A percentile compares a stretch with the other conserved stretches of the same genome.
phyloP scores from a whole-genome alignment of 2,797 vertebrate genomes.

The Sorex maritimensis region DNA sequence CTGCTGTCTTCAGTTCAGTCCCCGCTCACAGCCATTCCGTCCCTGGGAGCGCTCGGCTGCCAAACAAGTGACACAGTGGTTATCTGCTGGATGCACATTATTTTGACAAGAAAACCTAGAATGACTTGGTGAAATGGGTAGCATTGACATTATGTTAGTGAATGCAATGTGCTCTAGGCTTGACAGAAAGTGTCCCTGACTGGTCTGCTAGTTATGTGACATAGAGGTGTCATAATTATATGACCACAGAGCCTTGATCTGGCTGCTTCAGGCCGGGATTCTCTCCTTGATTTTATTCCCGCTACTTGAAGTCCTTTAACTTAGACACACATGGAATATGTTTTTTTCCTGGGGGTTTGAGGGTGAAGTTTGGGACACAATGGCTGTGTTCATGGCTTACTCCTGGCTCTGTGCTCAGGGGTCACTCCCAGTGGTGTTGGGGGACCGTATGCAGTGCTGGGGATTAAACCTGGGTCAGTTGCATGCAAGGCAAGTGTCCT shows the following conservation, averaged over 20 bases:
- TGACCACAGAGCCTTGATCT: not conserved
- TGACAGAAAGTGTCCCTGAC: not conserved
- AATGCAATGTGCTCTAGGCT: not conserved
- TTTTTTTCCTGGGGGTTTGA: no score
- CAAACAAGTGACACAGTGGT: not conserved
- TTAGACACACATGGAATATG: no score
- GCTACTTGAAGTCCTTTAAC: not conserved
- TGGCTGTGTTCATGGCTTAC: no score
- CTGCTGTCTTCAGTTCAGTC: not conserved
- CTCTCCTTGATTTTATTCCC: slow-evolving; percentile 55
- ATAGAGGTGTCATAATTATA: no score
- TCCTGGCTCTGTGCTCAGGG: no score
- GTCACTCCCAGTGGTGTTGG: no score
- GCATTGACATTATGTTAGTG: not conserved
- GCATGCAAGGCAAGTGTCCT: no score
- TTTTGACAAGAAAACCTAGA: slow-evolving; percentile 47
- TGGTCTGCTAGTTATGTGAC: rapidly evolving
- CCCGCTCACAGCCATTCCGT: not conserved
- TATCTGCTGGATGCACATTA: slow-evolving; percentile 51
- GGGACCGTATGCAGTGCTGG: no score
- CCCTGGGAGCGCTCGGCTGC: not conserved
- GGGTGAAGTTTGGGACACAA: no score
- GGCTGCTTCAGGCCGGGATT: not conserved
- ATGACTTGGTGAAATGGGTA: not conserved
- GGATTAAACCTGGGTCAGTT: no score